These are phyloP conservation scores for Elymnias hypermnestra DNA, from an alignment of 1,140 invertebrate genomes.

Conservation along the genomic window DNA sequence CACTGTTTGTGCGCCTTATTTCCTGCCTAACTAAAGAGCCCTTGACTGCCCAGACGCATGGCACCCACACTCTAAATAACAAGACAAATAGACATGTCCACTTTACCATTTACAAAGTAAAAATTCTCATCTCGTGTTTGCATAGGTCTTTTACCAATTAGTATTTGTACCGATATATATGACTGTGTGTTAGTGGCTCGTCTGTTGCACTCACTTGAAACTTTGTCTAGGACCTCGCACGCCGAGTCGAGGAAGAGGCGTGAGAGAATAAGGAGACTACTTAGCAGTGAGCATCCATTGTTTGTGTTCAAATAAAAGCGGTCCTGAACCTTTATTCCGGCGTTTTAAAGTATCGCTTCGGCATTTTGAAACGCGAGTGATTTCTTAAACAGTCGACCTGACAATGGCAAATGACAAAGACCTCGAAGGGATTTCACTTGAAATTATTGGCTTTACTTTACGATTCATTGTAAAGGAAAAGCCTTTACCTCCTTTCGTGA, in stretches of 20 bases:
- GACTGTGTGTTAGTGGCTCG: conserved; percentile 35
- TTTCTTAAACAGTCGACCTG: conserved; percentile 18
- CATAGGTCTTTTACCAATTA: conserved; percentile 73
- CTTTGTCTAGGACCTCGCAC: conserved; percentile 49
- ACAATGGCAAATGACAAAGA: conserved; percentile 21
- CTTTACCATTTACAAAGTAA: conserved; percentile 72
- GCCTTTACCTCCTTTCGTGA: conserved; percentile 47
- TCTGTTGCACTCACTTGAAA: conserved; percentile 44
- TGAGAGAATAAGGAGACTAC: conserved; percentile 55
- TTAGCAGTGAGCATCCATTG: conserved; percentile 53
- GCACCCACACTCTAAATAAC: conserved; percentile 71
- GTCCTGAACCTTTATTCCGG: conserved; percentile 26
- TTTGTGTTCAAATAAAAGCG: conserved; percentile 48
- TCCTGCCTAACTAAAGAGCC: conserved; percentile 39
- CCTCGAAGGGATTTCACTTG: conserved; percentile 19
- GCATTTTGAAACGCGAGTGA: conserved; percentile 8
- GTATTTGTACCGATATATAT: conserved; percentile 69
- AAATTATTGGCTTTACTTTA: conserved; percentile 19
- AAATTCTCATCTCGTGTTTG: conserved; percentile 70
- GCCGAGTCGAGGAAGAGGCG: conserved; percentile 37
- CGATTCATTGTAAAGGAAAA: conserved; percentile 21
- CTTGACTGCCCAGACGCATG: conserved; percentile 46
- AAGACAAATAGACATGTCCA: conserved; percentile 70
- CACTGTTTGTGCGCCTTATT: conserved; percentile 6
- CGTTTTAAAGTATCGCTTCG: conserved; percentile 21